A percentile compares a stretch with the other conserved stretches of the same genome.
Evolutionary conservation across 2,113 vertebrate genomes (phyloP).

Genomic region (Narcine bancroftii): DNA sequence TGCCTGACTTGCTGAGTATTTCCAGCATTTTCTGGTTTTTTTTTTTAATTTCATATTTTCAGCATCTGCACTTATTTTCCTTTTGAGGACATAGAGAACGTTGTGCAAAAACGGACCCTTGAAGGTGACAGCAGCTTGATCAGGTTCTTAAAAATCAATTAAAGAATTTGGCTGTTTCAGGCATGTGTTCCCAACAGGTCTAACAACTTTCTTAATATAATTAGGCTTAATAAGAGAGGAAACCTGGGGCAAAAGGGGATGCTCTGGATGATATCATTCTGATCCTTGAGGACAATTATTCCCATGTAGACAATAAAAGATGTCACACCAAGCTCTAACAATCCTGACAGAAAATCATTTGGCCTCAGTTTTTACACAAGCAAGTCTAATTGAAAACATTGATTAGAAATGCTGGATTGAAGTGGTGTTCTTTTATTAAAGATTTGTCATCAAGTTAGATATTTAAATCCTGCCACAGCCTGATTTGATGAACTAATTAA

Average conservation of each 20-base stretch:
- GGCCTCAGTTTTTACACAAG: neutral
- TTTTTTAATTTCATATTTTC: too few relatives aligned
- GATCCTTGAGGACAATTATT: neutral
- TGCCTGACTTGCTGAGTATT: too few relatives aligned
- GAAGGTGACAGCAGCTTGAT: neutral
- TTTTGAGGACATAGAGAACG: too few relatives aligned
- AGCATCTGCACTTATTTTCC: too few relatives aligned
- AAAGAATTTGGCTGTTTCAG: neutral
- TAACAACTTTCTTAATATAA: neutral
- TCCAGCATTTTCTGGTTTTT: too few relatives aligned
- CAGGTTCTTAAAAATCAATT: neutral
- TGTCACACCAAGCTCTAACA: neutral
- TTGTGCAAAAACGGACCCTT: too few relatives aligned
- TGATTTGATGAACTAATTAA: neutral
- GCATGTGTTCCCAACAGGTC: neutral
- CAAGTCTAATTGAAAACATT: constrained; percentile 2
- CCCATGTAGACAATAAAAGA: neutral
- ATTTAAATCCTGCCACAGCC: neutral
- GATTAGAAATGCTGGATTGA: neutral
- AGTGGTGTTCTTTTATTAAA: neutral
- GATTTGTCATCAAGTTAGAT: neutral
- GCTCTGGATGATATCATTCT: neutral
- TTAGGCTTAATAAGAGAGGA: neutral
- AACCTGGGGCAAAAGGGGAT: neutral
- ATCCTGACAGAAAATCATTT: constrained; percentile 11